A percentile compares a stretch with the other conserved stretches of the same genome.
Conservation (phyloP, 2,888 invertebrate genomes). For the Eurytoma californica region DNA sequence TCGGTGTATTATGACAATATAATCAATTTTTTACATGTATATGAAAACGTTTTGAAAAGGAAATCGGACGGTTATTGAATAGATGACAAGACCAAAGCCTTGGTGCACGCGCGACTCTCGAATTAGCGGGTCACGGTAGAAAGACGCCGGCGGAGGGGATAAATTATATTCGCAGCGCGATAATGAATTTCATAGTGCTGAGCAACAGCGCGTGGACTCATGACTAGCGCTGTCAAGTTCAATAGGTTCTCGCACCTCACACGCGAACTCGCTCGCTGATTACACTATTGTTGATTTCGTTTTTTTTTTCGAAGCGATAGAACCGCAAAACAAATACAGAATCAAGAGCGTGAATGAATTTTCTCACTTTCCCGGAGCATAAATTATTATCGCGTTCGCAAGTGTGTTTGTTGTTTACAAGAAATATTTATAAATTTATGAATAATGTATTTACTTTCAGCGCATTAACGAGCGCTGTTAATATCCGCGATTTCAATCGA, state of each 20-base stretch:
- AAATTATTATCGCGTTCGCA: neutral
- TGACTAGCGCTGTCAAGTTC: conserved; percentile 4
- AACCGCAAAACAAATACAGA: no score
- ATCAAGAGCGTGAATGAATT: neutral
- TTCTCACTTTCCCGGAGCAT: neutral
- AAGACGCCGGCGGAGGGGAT: neutral
- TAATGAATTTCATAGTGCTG: conserved; percentile 39
- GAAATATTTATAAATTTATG: neutral
- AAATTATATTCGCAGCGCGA: conserved; percentile 19
- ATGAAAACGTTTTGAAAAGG: no score
- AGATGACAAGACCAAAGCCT: no score
- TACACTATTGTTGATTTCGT: neutral
- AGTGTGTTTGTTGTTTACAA: conserved; percentile 2
- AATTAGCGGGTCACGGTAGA: conserved; percentile 3
- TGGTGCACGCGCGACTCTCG: neutral
- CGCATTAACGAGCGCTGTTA: conserved; percentile 23
- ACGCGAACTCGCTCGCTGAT: neutral
- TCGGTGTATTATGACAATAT: no score
- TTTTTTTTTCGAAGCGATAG: no score
- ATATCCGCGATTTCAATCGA: neutral
- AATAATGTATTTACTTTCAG: conserved; percentile 21
- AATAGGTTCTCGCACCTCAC: neutral
- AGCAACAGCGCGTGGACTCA: conserved; percentile 1
- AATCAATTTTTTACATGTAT: no score
- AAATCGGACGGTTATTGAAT: no score